Conservation (phyloP, 92 coral and sea anemone species). For the Epizoanthus rinbou region DNA sequence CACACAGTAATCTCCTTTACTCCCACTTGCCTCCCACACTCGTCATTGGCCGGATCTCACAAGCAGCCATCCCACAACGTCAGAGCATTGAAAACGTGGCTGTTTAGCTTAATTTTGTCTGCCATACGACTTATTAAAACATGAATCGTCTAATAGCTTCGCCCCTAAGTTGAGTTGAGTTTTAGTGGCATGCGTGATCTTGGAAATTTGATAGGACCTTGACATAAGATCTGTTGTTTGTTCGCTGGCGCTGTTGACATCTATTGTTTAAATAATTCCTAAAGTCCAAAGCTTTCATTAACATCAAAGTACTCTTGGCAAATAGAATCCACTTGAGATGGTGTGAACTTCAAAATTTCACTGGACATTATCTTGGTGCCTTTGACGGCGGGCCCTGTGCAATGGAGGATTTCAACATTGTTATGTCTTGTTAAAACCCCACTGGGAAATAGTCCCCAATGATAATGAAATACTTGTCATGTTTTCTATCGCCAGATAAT, state of each 20-base stretch:
- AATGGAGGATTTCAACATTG: neutral
- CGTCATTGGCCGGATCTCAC: neutral
- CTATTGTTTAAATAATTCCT: constrained; percentile 36
- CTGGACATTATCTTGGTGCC: neutral
- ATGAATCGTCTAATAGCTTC: neutral
- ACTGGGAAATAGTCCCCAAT: constrained; percentile 24
- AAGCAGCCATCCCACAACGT: constrained; percentile 8
- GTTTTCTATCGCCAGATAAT: constrained; percentile 42
- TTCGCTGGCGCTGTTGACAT: constrained; percentile 11
- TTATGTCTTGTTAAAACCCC: constrained; percentile 25
- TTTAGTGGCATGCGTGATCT: constrained; percentile 12
- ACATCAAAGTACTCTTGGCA: constrained; percentile 29
- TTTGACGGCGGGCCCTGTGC: neutral
- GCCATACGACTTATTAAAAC: neutral
- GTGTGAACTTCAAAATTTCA: neutral
- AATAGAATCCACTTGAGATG: constrained; percentile 11
- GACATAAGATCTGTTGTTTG: constrained; percentile 5
- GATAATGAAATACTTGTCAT: constrained; percentile 40
- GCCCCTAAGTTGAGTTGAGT: neutral
- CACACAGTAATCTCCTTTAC: neutral
- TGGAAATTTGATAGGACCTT: neutral
- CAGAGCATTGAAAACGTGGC: neutral
- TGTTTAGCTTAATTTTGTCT: neutral
- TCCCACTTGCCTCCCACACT: neutral
- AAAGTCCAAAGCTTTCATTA: constrained; percentile 10